Conservation (phyloP, 2,888 invertebrate species). For the Yponomeuta evonymella region DNA sequence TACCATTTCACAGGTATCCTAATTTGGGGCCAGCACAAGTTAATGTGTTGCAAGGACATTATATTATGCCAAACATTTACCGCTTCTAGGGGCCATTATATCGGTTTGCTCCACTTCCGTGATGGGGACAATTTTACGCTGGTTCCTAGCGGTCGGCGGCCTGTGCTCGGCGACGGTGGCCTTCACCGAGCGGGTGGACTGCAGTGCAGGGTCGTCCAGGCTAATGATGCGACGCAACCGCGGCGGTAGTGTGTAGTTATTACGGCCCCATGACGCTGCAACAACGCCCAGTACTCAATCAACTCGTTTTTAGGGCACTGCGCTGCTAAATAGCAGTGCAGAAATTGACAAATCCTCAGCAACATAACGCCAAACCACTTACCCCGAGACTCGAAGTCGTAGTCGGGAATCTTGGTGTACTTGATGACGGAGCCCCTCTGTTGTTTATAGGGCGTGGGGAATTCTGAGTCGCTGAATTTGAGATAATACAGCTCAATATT, state of each 20-base stretch:
- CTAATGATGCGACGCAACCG: constrained; percentile 48
- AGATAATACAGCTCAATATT: constrained; percentile 43
- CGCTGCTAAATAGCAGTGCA: background rate
- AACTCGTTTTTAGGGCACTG: background rate
- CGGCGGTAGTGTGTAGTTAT: constrained; percentile 40
- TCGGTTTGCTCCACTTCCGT: constrained; percentile 3
- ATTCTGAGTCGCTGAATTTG: constrained; percentile 38
- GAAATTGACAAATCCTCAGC: background rate
- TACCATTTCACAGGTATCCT: no score
- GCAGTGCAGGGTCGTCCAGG: constrained; percentile 40
- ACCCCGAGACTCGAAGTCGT: constrained; percentile 34
- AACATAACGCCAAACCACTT: background rate
- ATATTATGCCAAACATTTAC: background rate
- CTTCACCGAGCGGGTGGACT: constrained; percentile 43
- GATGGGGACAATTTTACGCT: constrained; percentile 9
- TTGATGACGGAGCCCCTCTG: constrained; percentile 52
- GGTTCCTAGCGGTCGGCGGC: background rate
- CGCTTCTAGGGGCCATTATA: background rate
- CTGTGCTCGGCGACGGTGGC: constrained; percentile 22
- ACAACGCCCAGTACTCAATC: constrained; percentile 2
- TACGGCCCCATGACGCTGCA: constrained; percentile 45
- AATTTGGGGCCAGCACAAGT: no score
- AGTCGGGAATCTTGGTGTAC: constrained; percentile 60
- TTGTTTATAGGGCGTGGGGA: constrained; percentile 32
- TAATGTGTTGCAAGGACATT: no score